Base-by-base conservation (phyloP, 2,888 invertebrate species). In the Phania funesta region DNA sequence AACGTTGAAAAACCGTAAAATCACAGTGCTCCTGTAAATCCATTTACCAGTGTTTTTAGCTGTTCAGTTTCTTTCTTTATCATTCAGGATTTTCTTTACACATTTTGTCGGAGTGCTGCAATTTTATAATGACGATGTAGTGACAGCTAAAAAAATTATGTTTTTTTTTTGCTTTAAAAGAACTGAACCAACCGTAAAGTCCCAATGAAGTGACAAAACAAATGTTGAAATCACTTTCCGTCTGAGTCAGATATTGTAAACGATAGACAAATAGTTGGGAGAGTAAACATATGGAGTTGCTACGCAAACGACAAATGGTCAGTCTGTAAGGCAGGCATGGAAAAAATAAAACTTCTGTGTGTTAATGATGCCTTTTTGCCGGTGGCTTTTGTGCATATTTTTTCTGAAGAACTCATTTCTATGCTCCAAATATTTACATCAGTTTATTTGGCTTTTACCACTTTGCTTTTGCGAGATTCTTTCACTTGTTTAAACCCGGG, bases 371-470 rank as follows among this genome's bases (percentile, higher is more conserved):
- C 38, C n/a, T 74, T 32, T 60, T 22, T 32, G 18, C 18, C n/a
- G 26, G 4, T 44, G 18, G 16, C 46, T 46, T 32, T 44, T 68
- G 32, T 8, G 18, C 16, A 26, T 26, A 26, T 44, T 60, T 68
- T 60, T 76, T n/a, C n/a, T n/a, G n/a, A n/a, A n/a, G n/a, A n/a
- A n/a, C n/a, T n/a, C n/a, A n/a, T n/a, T 75, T 80, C 67, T 60
- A 65, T 76, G 80, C 76, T 80, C 76, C 52, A 76, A 71, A 76
- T 71, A 76, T 80, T 71, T 68, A 44, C 70, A 73, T 67, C 60
- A 60, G 54, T 71, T 76, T 44, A 56, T 9, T 71, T 50, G 18
- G 3, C 9, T 35, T 41, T 38, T 64, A 22, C 50, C 38, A 3
- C n/a, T 56, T 62, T 54, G 35, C 16, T 18, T 58, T 32, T 41